Evolutionary conservation across 2,888 invertebrate species (phyloP).

Genomic region (Thumatha senex): DNA sequence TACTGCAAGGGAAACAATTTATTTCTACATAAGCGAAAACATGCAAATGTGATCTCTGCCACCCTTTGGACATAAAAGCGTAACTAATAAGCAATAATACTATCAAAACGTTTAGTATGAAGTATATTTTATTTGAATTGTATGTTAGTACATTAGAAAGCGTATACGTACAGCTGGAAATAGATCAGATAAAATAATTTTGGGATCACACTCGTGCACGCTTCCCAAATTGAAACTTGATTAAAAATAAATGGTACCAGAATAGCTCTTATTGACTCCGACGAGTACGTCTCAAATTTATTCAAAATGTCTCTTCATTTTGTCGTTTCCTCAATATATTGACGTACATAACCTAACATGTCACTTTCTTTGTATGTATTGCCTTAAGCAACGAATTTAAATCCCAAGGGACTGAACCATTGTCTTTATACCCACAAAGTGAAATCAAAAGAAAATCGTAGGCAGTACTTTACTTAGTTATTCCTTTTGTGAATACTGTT

Average conservation of each 20-base stretch:
- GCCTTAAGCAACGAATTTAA: constrained; percentile 34
- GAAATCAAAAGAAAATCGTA: constrained; percentile 27
- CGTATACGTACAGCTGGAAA: not conserved
- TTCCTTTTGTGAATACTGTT: constrained; percentile 27
- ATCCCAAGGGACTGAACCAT: constrained; percentile 20
- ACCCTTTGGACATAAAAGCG: too few relatives aligned
- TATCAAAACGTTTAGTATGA: not conserved
- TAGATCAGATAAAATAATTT: constrained; percentile 6
- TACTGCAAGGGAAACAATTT: too few relatives aligned
- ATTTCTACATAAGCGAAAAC: too few relatives aligned
- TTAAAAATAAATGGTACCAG: constrained; percentile 8
- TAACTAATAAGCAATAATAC: too few relatives aligned
- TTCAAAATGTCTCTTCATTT: constrained; percentile 7
- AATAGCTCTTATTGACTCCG: constrained; percentile 1
- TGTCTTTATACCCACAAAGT: constrained; percentile 32
- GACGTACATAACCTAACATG: constrained; percentile 32
- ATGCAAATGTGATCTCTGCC: too few relatives aligned
- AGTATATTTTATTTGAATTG: not conserved
- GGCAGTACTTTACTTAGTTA: constrained; percentile 18
- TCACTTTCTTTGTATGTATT: constrained; percentile 25
- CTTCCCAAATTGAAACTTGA: constrained; percentile 5
- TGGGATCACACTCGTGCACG: constrained; percentile 4
- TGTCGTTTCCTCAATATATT: constrained; percentile 25
- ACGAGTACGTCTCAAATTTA: constrained; percentile 1
- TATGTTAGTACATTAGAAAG: not conserved